Evolutionary conservation across 2,113 vertebrate genomes (phyloP), one percentile per base, ranked within the genome.

Genomic region (Anhinga rufa): DNA sequence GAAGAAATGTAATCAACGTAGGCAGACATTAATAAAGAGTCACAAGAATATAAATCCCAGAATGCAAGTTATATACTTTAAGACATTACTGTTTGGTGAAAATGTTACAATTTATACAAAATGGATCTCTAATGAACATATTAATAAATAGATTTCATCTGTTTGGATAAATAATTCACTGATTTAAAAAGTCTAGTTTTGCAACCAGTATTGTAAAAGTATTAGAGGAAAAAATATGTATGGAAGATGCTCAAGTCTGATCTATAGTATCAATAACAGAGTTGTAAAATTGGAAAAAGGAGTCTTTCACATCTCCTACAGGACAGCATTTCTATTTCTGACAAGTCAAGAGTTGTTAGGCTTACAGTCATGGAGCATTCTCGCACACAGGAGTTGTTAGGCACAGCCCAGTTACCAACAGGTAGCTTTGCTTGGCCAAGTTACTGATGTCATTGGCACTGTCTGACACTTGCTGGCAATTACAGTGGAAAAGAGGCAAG

Each of bases 1-100:
- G 20, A 93, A 98, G 90, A 96, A 93, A 96, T 49, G 54, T n/a
- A 96, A 93, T 98, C 93, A 98, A 93, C 60, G 88, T 77, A 91
- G 55, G 84, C 74, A 97, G 92, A 93, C 48, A 95, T 65, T 3
- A 88, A 74, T 31, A 86, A 51, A 90, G 40, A 94, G 54, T 62
- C 79, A 95, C 64, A 97, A 74, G 55, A 95, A 58, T 57, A 95
- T 44, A 94, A 91, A 80, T 22, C 13, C 54, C 20, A 82, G 24
- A 80, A 86, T 31, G 6, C 8, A 92, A 79, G 6, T 55, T 44
- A 44, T 44, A 44, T 86, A 84, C 34, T 76, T 88, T 36, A 79
- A 82, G 21, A 80, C 6, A 4, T 8, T 60, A 40, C 4, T 57
- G 18, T 61, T 84, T 66, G 18, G 21, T 38, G 19, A 76, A 94